Evolutionary conservation across 2,888 invertebrate species (phyloP), one percentile per base, ranked within the genome.

Genomic region (Microplitis deprimator): DNA sequence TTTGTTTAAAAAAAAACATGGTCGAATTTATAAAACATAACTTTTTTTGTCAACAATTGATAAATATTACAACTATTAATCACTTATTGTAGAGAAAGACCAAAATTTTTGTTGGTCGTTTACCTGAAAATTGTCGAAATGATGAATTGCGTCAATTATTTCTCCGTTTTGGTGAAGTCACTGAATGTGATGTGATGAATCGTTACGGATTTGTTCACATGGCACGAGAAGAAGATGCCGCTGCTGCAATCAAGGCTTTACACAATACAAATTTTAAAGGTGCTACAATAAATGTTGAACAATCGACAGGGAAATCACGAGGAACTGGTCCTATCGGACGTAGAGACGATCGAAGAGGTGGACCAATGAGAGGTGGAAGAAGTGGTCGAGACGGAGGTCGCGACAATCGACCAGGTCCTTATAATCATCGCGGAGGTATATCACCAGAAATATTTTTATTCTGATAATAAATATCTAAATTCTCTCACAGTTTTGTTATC

Each of bases 201-300:
- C 94, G 97, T 79, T 98, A 97, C 90, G 98, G 97, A 8, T 98
- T 98, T 91, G 96, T 98, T 71, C 97, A 97, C 90, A 94, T 96
- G 94, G 94, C 95, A 87, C 94, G 94, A 20, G 93, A 94, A 85
- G 95, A 96, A 73, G 94, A 96, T 90, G 97, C 97, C 3, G 92
- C 93, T 68, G 93, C 93, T 76, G 97, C 97, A 0, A 96, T 96
- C 83, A 92, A 94, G 80, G 95, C 94, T 41, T 90, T 97, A 41
- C 95, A 97, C 89, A 96, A 96, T 84, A 92, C 94, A 1, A 93
- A 94, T 70, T 96, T 97, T 89, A 96, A 96, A 90, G 97, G 97
- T 38, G 94, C 94, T 73, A 93, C 93, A 79, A 96, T 97, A 83
- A 94, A 95, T 78, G 97, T 97, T 4, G 97, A 97, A 89, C 93